Evolutionary conservation across 1,140 invertebrate species (phyloP), one percentile per base, ranked within the genome.

Genomic region (Drosophila truncata): DNA sequence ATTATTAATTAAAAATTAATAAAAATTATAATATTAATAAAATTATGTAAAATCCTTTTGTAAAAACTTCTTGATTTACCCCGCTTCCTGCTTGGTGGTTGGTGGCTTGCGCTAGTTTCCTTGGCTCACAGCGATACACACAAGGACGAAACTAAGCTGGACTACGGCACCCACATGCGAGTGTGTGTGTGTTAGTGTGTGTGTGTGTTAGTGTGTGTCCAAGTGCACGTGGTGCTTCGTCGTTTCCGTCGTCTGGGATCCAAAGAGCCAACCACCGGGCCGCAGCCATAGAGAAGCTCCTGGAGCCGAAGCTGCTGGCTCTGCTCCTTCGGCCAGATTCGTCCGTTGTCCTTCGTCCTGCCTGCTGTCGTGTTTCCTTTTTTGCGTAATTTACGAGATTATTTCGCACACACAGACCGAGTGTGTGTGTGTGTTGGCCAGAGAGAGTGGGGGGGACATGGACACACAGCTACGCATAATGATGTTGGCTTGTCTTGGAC

Each of bases 301-400:
- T 50, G 49, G 49, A 50, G 27, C 49, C 49, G 49, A 50, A 50
- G 75, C 37, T 55, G 31, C 31, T 54, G 18, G n/a, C 52, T 58
- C 20, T 33, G 67, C 57, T 52, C 35, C 44, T 61, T 50, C 71
- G 50, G 64, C 63, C 33, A 23, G 52, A 62, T 52, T 50, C 42
- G 64, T 61, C 35, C 59, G 52, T 50, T 42, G 46, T 64, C 39
- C 78, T 35, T 33, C 44, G 42, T 52, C 71, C 71, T 80, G 73
- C 70, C 63, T 71, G 64, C 49, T 76, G 63, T 72, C 61, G 41
- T 85, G 76, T 80, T 84, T 87, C 77, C 78, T 90, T 84, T 88
- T 90, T 90, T 90, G 85, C 85, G 85, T 90, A 90, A 90, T 90
- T 90, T 90, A 90, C 85, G 85, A 90, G 86, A 90, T 90, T 90